Percentiles rank a stretch among this genome's conserved stretches.
phyloP scores from a whole-genome alignment of 2,113 vertebrate genomes.

The Manacus vitellinus region DNA sequence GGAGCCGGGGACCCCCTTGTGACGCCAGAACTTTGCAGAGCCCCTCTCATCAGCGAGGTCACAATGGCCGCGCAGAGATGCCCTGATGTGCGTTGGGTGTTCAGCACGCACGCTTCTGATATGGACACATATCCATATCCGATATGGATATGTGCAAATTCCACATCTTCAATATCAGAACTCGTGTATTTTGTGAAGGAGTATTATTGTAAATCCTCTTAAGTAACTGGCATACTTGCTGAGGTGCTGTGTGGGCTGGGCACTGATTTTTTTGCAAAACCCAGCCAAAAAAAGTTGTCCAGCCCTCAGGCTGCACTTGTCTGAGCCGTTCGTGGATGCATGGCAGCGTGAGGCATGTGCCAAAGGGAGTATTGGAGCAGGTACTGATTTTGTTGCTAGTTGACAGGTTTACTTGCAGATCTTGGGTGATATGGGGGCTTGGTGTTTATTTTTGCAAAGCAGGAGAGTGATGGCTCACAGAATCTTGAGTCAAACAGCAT shows the following conservation, averaged over 20 bases:
- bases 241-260: not conserved
- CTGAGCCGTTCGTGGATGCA: not conserved
- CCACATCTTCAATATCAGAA: no score
- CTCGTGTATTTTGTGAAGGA: no score
- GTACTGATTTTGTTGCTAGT: not conserved
- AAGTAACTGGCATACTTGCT: not conserved
- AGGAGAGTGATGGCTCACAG: not conserved
- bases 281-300: not conserved
- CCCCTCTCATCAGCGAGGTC: no score
- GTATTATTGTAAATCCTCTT: no score
- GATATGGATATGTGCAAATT: no score
- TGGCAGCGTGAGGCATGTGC: rapidly evolving
- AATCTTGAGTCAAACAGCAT: not conserved
- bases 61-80: no score
- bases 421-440: rapidly evolving
- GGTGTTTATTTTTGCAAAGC: not conserved
- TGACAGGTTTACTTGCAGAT: not conserved
- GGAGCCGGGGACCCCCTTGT: no score
- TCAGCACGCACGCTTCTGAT: no score
- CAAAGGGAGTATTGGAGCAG: not conserved
- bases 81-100: no score
- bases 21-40: no score
- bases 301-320: not conserved
- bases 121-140: no score
- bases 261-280: not conserved